Percentiles rank a stretch among this genome's conserved stretches.
These are phyloP conservation scores for Panthera tigris DNA, from an alignment of 2,113 vertebrate genomes.

Conservation along the genomic window DNA sequence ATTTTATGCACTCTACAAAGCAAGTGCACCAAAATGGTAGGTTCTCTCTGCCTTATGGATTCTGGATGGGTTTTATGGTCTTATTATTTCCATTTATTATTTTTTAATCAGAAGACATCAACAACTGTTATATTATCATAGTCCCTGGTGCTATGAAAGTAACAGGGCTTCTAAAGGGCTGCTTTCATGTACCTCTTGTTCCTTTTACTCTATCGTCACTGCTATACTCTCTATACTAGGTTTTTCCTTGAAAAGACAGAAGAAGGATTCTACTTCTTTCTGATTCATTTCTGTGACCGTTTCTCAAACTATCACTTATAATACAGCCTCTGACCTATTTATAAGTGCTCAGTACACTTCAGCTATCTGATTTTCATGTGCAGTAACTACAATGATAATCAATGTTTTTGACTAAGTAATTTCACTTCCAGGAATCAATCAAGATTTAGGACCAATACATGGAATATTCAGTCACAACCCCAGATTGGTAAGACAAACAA, in stretches of 20 bases:
- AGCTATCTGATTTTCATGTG: background rate
- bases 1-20: background rate
- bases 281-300: background rate
- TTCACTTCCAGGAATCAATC: background rate
- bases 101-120: background rate
- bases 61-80: background rate
- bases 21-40: background rate
- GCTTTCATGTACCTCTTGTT: background rate
- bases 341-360: background rate
- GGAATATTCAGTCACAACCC: background rate
- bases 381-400: background rate
- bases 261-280: background rate
- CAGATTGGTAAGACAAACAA: background rate
- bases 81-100: background rate
- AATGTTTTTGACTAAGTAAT: background rate
- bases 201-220: background rate
- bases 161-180: background rate
- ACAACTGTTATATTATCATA: background rate
- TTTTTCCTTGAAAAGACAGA: background rate
- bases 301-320: constrained; percentile 23
- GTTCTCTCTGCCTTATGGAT: background rate
- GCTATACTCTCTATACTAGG: background rate
- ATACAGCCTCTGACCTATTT: constrained; percentile 12
- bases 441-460: background rate
- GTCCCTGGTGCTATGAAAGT: background rate